Percentiles rank a stretch among this genome's conserved stretches.
These are phyloP conservation scores for Epinephelus cyanopodus DNA, from an alignment of 2,113 vertebrate species.

Conservation along the genomic window DNA sequence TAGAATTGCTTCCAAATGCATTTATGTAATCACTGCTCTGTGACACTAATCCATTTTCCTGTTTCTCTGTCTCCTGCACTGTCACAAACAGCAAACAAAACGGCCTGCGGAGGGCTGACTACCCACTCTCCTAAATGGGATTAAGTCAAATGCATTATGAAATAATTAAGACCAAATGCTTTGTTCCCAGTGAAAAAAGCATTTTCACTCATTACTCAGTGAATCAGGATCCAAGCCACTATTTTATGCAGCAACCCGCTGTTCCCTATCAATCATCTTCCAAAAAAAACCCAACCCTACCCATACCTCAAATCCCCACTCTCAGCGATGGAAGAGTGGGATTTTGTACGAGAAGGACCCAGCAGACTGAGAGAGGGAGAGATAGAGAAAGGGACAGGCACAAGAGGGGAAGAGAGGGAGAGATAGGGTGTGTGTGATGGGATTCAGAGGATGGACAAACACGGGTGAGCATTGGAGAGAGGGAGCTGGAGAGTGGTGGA, in stretches of 20 bases:
- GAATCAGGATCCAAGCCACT: conserved; percentile 9
- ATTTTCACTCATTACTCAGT: conserved; percentile 19
- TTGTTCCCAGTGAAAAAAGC: conserved; percentile 9
- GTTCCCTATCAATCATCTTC: conserved; percentile 21
- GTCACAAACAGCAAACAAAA: conserved; percentile 37
- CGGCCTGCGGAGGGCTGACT: neutral
- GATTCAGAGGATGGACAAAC: conserved; percentile 45
- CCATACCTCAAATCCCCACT: neutral
- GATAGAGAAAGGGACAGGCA: neutral
- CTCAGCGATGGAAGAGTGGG: neutral
- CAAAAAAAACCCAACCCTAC: neutral
- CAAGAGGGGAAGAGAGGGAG: conserved; percentile 4
- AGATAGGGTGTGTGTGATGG: conserved; percentile 18
- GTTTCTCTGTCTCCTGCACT: conserved; percentile 15
- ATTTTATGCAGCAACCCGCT: conserved; percentile 12
- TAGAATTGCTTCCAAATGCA: conserved; percentile 11
- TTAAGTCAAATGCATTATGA: conserved; percentile 44
- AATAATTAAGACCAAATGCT: conserved; percentile 58
- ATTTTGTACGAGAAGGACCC: neutral
- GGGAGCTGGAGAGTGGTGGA: conserved; percentile 43
- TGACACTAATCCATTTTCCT: conserved; percentile 42
- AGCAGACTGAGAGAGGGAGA: neutral
- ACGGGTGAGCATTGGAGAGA: conserved; percentile 36
- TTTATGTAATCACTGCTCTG: conserved; percentile 17
- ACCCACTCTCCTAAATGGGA: conserved; percentile 26